Conservation (phyloP, 2,113 vertebrate species). For the Gulo gulo region DNA sequence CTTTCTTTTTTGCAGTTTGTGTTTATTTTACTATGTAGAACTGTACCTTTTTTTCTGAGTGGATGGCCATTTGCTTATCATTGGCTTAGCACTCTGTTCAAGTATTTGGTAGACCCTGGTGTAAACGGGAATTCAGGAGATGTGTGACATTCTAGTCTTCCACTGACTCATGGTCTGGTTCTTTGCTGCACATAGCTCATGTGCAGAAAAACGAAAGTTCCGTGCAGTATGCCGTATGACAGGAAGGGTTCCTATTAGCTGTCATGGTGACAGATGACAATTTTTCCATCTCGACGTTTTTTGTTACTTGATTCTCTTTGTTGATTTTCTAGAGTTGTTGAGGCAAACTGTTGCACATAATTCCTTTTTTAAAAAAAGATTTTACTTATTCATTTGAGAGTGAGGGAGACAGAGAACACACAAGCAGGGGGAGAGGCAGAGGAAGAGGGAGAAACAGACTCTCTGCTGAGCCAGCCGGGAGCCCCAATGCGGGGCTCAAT, state of each 20-base stretch:
- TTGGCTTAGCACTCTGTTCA: neutral
- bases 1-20: neutral
- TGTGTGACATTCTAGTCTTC: neutral
- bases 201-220: neutral
- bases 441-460: no score
- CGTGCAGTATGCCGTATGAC: no score
- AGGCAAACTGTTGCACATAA: neutral
- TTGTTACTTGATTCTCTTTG: neutral
- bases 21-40: neutral
- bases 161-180: neutral
- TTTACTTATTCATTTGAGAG: no score
- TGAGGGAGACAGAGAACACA: no score
- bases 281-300: neutral
- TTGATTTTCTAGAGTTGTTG: neutral
- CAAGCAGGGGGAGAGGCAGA: no score
- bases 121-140: neutral
- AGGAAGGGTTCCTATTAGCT: neutral
- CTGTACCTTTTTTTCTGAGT: neutral
- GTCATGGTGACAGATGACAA: accelerated
- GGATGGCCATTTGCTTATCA: neutral
- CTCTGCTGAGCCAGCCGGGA: no score
- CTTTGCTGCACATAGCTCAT: neutral
- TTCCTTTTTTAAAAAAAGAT: no score
- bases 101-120: neutral
- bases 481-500: no score